phyloP scores from a whole-genome alignment of 2,113 vertebrate genomes.

The Nestor notabilis region DNA sequence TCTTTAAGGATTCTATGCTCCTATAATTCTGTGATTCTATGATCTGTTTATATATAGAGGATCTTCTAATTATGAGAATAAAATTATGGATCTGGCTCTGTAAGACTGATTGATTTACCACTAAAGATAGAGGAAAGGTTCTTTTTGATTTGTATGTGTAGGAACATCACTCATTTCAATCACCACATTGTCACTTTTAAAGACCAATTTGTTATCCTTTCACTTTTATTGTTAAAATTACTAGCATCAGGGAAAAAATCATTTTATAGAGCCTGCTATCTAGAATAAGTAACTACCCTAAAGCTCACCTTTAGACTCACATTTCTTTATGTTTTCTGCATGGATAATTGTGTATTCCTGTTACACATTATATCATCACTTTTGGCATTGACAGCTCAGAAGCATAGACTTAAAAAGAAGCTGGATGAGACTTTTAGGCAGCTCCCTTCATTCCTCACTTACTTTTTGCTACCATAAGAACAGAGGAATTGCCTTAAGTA shows the following conservation, averaged over 20 bases:
- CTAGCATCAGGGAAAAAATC: background rate
- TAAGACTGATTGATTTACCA: background rate
- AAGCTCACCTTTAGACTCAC: background rate
- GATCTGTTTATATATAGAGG: background rate
- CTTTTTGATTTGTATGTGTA: background rate
- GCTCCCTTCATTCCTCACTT: background rate
- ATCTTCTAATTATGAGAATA: background rate
- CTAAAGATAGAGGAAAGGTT: background rate
- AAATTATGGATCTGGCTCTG: background rate
- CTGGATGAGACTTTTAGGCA: background rate
- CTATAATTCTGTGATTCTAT: background rate
- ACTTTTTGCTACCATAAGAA: background rate
- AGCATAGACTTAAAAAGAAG: background rate
- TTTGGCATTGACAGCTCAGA: background rate
- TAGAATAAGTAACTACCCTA: background rate
- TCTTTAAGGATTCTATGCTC: background rate
- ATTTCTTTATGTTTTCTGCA: background rate
- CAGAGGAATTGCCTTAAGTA: background rate
- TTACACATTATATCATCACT: background rate
- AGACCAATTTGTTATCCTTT: constrained; percentile 9
- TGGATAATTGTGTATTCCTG: background rate
- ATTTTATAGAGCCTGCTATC: background rate
- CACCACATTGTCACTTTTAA: background rate
- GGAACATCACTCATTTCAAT: constrained; percentile 1
- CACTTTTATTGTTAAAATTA: constrained; percentile 12